phyloP scores from a whole-genome alignment of 2,888 invertebrate genomes.

The Rapana venosa region DNA sequence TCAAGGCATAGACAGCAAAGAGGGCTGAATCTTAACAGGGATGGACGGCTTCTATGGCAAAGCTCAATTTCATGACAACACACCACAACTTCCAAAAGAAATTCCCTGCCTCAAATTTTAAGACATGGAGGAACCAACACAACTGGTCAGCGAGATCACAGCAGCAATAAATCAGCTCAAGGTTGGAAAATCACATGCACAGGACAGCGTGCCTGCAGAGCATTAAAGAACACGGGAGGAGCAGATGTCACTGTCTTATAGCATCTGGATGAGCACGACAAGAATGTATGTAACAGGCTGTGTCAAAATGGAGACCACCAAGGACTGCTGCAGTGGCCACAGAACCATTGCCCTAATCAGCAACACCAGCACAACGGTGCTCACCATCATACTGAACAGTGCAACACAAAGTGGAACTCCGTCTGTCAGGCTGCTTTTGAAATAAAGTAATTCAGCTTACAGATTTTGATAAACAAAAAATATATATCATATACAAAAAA shows the following conservation, averaged over 20 bases:
- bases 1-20: neutral
- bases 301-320: neutral
- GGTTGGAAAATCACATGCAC: neutral
- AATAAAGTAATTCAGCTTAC: neutral
- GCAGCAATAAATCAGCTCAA: neutral
- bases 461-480: neutral
- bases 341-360: neutral
- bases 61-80: neutral
- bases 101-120: neutral
- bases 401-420: neutral
- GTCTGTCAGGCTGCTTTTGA: slow-evolving; percentile 4
- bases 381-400: neutral
- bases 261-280: neutral
- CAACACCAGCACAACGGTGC: neutral
- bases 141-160: neutral
- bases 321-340: neutral
- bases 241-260: neutral
- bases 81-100: neutral
- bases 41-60: neutral
- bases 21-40: neutral
- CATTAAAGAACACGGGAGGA: neutral
- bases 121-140: neutral
- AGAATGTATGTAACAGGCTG: neutral
- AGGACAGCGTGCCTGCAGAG: neutral
- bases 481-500: neutral